Evolutionary conservation across 1,140 invertebrate species (phyloP), one percentile per base, ranked within the genome.

Genomic region (Samia ricini): DNA sequence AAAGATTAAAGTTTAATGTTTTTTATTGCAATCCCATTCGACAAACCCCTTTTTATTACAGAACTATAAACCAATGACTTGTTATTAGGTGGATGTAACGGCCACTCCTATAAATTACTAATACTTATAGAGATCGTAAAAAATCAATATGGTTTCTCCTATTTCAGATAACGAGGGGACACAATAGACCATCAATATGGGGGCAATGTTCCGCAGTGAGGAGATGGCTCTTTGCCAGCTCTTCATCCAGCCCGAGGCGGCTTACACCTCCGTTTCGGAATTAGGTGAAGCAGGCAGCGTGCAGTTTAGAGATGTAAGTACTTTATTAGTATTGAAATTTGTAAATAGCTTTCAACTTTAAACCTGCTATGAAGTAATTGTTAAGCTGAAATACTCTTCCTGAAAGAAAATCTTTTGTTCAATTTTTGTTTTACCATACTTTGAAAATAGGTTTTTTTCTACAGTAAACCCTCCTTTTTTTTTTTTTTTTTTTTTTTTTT

Each of bases 181-280:
- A 73, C 52, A 63, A 74, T 71, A 75, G 66, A 74, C 71, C 73
- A 67, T 66, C 76, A 80, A 56, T 33, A 95, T 95, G 94, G 94
- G 94, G 73, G 94, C 93, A 26, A 91, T 95, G 83, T 98, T 98
- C 91, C 93, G 96, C 64, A 97, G 96, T 89, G 96, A 97, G 79
- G 95, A 97, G 91, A 98, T 98, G 96, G 95, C 95, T 67, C 91
- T 97, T 74, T 97, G 96, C 93, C 96, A 98, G 87, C 93, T 98
- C 72, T 97, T 97, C 87, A 91, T 98, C 50, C 96, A 97, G 89
- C 96, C 96, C 70, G 97, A 98, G 92, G 96, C 97, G 51, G 96
- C 97, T 12, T 98, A 98, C 89, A 94, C 95, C 19, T 98, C 96
- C 91, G 96, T 98, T 54, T 96, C 96, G 0, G 96, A 98, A 88